These are phyloP conservation scores for Homalodisca vitripennis DNA, from an alignment of 1,140 invertebrate species.

Conservation along the genomic window DNA sequence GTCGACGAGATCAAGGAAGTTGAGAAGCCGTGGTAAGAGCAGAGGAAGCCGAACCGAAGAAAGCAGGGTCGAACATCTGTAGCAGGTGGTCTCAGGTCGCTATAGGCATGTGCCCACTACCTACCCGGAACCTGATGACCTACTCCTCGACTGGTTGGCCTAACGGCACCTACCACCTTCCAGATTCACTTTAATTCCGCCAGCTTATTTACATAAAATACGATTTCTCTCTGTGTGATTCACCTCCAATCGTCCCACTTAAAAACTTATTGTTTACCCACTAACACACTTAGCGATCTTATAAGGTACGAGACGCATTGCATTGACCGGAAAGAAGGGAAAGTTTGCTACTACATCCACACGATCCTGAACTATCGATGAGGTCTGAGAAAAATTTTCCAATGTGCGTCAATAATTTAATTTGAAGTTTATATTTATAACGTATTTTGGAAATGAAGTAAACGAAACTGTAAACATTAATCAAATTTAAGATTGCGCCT, in stretches of 20 bases:
- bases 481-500: too few relatives aligned
- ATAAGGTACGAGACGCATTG: background rate
- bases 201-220: slow-evolving; percentile 20
- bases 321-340: background rate
- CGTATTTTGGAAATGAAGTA: too few relatives aligned
- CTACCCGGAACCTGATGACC: slow-evolving; percentile 2
- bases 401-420: too few relatives aligned
- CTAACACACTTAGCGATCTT: slow-evolving; percentile 20
- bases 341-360: background rate
- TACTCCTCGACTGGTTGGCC: background rate
- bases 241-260: background rate
- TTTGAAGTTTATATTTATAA: too few relatives aligned
- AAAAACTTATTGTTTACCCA: slow-evolving; percentile 12
- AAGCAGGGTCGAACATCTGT: too few relatives aligned
- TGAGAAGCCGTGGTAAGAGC: background rate
- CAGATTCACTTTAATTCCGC: background rate
- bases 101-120: background rate
- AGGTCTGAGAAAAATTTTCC: too few relatives aligned
- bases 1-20: background rate
- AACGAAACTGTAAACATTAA: too few relatives aligned
- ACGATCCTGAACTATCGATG: too few relatives aligned
- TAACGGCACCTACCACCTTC: background rate
- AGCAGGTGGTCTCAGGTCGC: background rate
- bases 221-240: background rate
- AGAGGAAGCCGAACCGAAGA: too few relatives aligned